These are phyloP conservation scores for Caenorhabditis sp. DNA, from an alignment of 2,888 invertebrate species.

Conservation along the genomic window DNA sequence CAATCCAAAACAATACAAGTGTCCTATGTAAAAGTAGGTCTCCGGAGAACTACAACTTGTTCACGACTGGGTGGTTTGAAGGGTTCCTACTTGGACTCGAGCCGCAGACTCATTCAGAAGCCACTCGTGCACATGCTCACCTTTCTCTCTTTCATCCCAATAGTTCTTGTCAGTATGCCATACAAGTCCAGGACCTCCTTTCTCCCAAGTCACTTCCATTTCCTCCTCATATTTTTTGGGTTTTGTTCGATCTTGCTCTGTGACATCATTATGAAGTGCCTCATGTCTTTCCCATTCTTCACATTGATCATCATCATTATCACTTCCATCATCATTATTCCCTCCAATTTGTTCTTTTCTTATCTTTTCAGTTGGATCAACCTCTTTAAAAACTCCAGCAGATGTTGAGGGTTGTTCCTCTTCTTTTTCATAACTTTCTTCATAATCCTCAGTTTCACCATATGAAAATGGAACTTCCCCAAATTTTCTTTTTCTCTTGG, in stretches of 20 bases:
- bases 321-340: constrained; percentile 48
- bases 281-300: constrained; percentile 71
- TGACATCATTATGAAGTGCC: constrained; percentile 73
- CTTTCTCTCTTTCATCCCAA: constrained; percentile 74
- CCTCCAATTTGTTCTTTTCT: constrained; percentile 16
- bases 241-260: constrained; percentile 72
- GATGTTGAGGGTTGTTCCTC: constrained; percentile 1
- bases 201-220: constrained; percentile 75
- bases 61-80: too few species aligned
- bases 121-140: neutral
- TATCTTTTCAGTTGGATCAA: constrained; percentile 45
- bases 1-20: too few species aligned
- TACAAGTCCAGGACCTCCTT: constrained; percentile 76
- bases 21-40: too few species aligned
- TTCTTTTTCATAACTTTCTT: constrained; percentile 4
- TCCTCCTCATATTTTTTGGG: constrained; percentile 57
- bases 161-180: constrained; percentile 76
- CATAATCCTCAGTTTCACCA: constrained; percentile 6
- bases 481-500: constrained; percentile 40
- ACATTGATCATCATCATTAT: constrained; percentile 56
- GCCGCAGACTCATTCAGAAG: too few species aligned
- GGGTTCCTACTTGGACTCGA: too few species aligned
- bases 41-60: too few species aligned
- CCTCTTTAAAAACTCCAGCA: constrained; percentile 4
- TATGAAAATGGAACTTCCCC: constrained; percentile 51